Percentiles rank a stretch among this genome's conserved stretches.
These are phyloP conservation scores for Portevinia maculata DNA, from an alignment of 2,888 invertebrate species.

Conservation along the genomic window DNA sequence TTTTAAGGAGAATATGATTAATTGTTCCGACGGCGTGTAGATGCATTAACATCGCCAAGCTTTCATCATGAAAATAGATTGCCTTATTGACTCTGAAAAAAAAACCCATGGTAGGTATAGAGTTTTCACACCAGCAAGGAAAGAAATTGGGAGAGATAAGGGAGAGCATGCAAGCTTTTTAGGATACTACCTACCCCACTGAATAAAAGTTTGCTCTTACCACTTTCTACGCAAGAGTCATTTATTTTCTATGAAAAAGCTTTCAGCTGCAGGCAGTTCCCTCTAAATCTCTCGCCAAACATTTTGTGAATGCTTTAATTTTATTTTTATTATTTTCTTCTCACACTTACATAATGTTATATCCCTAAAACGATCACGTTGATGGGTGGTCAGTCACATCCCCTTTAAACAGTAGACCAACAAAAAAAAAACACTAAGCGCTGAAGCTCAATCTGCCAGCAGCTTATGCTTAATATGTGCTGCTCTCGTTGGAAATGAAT, in stretches of 20 bases:
- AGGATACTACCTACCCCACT: constrained; percentile 72
- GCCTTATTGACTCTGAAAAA: constrained; percentile 59
- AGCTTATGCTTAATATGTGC: constrained; percentile 69
- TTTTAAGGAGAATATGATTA: constrained; percentile 59
- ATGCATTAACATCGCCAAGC: constrained; percentile 59
- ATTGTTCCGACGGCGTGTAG: constrained; percentile 59
- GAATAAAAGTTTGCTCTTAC: constrained; percentile 45
- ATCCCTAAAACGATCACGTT: constrained; percentile 63
- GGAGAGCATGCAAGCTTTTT: constrained; percentile 44
- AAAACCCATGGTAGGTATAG: constrained; percentile 25
- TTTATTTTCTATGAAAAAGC: constrained; percentile 40
- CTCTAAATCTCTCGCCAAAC: constrained; percentile 16
- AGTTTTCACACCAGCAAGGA: constrained; percentile 1
- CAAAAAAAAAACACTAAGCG: constrained; percentile 50
- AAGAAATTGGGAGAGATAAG: constrained; percentile 13
- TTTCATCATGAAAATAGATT: constrained; percentile 59
- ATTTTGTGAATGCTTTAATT: constrained; percentile 21
- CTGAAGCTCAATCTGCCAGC: constrained; percentile 62
- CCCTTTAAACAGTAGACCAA: constrained; percentile 28
- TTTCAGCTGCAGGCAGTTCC: constrained; percentile 53
- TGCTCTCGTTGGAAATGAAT: constrained; percentile 65
- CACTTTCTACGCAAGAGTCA: constrained; percentile 61
- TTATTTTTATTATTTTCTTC: constrained; percentile 41
- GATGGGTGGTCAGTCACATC: constrained; percentile 58
- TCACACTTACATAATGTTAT: constrained; percentile 41